These are phyloP conservation scores for Seira ritae DNA, from an alignment of 2,888 invertebrate species.

Conservation along the genomic window DNA sequence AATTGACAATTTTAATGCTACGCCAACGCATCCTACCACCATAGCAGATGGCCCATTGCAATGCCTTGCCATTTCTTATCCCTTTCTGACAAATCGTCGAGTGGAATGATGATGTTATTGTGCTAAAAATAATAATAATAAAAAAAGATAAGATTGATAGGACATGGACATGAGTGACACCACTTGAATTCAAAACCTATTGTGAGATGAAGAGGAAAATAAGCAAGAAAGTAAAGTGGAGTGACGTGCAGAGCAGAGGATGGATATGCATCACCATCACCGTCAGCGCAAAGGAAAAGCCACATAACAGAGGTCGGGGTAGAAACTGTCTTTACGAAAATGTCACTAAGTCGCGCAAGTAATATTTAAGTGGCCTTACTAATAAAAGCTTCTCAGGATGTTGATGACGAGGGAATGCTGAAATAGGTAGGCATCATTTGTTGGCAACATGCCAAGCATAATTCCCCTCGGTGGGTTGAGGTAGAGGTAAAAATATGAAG, in stretches of 20 bases:
- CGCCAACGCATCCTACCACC: not conserved
- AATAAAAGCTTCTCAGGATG: no score
- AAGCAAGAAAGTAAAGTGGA: not conserved
- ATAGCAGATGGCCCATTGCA: no score
- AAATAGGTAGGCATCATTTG: conserved; percentile 16
- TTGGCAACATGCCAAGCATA: conserved; percentile 31
- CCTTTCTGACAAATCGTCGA: not conserved
- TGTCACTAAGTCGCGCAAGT: no score
- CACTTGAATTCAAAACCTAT: not conserved
- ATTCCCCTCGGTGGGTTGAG: no score
- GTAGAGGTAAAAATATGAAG: no score
- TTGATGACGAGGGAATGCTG: not conserved
- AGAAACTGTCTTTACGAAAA: no score
- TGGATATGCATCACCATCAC: no score
- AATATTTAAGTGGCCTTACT: no score
- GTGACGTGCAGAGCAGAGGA: conserved; percentile 4
- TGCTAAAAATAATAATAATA: conserved; percentile 9
- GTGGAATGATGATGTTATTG: not conserved
- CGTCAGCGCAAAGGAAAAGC: no score
- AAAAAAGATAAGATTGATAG: conserved; percentile 39
- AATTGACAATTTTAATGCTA: not conserved
- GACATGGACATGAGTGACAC: not conserved
- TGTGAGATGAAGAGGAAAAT: not conserved
- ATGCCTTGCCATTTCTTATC: not conserved
- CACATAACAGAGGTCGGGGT: no score